Percentiles rank a stretch among this genome's conserved stretches.
Evolutionary conservation across 2,888 invertebrate genomes (phyloP).

Genomic region (Andrena hattorfiana): DNA sequence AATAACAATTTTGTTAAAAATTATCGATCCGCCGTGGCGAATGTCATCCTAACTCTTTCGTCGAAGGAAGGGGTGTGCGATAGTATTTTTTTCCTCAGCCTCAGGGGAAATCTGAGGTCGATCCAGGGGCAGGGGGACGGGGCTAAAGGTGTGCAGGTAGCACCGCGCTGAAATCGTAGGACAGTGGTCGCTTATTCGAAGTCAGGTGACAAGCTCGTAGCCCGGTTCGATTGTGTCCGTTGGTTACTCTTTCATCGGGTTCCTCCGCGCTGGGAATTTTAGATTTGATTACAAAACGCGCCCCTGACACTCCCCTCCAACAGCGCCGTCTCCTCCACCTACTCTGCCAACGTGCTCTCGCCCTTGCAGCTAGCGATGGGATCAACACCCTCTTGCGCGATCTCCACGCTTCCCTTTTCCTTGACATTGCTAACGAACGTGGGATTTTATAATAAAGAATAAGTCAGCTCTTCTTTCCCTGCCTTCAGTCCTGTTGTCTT

Average conservation of each 20-base stretch:
- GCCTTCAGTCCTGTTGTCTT: no score
- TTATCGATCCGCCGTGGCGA: background rate
- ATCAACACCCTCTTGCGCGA: conserved; percentile 25
- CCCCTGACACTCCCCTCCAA: conserved; percentile 46
- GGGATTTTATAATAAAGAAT: no score
- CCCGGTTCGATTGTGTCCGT: conserved; percentile 78
- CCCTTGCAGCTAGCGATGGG: conserved; percentile 54
- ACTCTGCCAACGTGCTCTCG: conserved; percentile 48
- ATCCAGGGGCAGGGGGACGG: background rate
- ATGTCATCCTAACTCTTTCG: conserved; percentile 13
- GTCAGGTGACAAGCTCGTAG: conserved; percentile 74
- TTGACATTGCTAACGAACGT: no score
- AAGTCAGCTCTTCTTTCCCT: no score
- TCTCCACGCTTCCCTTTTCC: background rate
- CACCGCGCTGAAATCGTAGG: conserved; percentile 36
- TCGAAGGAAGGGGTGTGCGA: conserved; percentile 9
- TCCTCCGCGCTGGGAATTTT: conserved; percentile 79
- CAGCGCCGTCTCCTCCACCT: conserved; percentile 36
- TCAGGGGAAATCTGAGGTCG: conserved; percentile 65
- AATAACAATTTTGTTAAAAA: background rate
- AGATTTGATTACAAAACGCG: conserved; percentile 78
- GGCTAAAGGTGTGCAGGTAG: conserved; percentile 41
- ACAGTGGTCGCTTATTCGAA: conserved; percentile 78
- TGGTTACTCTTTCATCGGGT: conserved; percentile 81
- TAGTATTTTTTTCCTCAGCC: conserved; percentile 24